Evolutionary conservation across 2,888 invertebrate species (phyloP).

Genomic region (Tuberolachnus salignus): DNA sequence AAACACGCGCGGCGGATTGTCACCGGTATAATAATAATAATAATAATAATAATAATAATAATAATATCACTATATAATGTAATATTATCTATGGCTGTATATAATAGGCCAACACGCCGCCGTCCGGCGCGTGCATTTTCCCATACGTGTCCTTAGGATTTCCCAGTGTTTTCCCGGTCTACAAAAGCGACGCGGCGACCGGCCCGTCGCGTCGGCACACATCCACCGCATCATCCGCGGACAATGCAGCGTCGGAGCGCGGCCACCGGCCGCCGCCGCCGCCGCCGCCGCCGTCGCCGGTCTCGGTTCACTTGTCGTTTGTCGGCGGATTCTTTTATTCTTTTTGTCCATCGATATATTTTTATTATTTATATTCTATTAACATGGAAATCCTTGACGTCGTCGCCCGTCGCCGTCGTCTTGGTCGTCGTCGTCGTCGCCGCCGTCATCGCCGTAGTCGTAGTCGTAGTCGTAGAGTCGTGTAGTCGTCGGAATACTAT

Average conservation of each 20-base stretch:
- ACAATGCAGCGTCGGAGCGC: slow-evolving; percentile 40
- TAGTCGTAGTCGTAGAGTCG: too few species aligned
- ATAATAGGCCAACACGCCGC: not conserved
- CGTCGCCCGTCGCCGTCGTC: slow-evolving; percentile 31
- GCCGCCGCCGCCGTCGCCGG: slow-evolving; percentile 38
- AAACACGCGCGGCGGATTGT: too few species aligned
- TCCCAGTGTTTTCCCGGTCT: slow-evolving; percentile 52
- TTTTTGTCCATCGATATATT: slow-evolving; percentile 55
- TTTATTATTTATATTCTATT: slow-evolving; percentile 54
- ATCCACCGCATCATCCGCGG: slow-evolving; percentile 13
- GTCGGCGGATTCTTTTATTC: slow-evolving; percentile 56
- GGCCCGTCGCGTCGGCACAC: slow-evolving; percentile 18
- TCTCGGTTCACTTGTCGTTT: slow-evolving; percentile 55
- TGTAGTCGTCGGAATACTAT: too few species aligned
- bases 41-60: too few species aligned
- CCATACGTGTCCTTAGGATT: slow-evolving; percentile 51
- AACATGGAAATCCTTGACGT: slow-evolving; percentile 56
- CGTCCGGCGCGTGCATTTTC: slow-evolving; percentile 26
- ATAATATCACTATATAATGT: too few species aligned
- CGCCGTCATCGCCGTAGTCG: too few species aligned
- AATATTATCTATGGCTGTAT: too few species aligned
- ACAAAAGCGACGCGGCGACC: slow-evolving; percentile 1
- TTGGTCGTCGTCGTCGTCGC: too few species aligned
- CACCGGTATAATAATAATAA: too few species aligned
- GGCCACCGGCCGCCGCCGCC: not conserved